A percentile compares a stretch with the other conserved stretches of the same genome.
Conservation (phyloP, 2,888 invertebrate genomes). For the Brachypalpus laphriformis region DNA sequence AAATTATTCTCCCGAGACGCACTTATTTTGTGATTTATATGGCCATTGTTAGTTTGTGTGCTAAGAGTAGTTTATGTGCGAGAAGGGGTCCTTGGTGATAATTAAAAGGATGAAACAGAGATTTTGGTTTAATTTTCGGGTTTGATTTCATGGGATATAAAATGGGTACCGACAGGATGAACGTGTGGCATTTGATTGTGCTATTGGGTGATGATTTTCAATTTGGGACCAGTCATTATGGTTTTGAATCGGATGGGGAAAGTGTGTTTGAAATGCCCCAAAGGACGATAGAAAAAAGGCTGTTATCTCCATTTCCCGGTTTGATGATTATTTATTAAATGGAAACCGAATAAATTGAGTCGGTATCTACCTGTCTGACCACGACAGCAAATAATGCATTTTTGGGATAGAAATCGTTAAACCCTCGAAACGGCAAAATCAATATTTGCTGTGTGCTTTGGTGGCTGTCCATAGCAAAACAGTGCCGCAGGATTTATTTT, state of each 20-base stretch:
- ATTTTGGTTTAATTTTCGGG: slow-evolving; percentile 42
- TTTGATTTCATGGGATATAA: slow-evolving; percentile 35
- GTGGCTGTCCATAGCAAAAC: background rate
- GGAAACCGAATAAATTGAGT: slow-evolving; percentile 21
- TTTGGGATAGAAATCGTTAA: slow-evolving; percentile 17
- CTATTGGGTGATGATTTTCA: slow-evolving; percentile 42
- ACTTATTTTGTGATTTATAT: slow-evolving; percentile 58
- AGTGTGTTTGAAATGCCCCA: background rate
- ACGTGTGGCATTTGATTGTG: slow-evolving; percentile 12
- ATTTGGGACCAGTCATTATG: no score
- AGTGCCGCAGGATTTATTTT: slow-evolving; percentile 6
- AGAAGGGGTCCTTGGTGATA: slow-evolving; percentile 32
- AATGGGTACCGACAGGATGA: slow-evolving; percentile 1
- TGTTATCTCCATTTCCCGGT: slow-evolving; percentile 29
- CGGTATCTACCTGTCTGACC: background rate
- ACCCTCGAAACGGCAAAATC: slow-evolving; percentile 39
- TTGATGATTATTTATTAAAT: slow-evolving; percentile 53
- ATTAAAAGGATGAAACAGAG: slow-evolving; percentile 48
- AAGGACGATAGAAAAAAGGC: slow-evolving; percentile 3
- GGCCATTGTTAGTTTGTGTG: slow-evolving; percentile 32
- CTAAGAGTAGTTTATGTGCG: slow-evolving; percentile 3
- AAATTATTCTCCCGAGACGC: slow-evolving; percentile 55
- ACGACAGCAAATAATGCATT: slow-evolving; percentile 8
- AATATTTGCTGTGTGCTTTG: slow-evolving; percentile 26
- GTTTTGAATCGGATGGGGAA: background rate